These are phyloP conservation scores for Pocillopora damicornis DNA, from an alignment of 64 coral and sea anemone genomes.

Conservation along the genomic window DNA sequence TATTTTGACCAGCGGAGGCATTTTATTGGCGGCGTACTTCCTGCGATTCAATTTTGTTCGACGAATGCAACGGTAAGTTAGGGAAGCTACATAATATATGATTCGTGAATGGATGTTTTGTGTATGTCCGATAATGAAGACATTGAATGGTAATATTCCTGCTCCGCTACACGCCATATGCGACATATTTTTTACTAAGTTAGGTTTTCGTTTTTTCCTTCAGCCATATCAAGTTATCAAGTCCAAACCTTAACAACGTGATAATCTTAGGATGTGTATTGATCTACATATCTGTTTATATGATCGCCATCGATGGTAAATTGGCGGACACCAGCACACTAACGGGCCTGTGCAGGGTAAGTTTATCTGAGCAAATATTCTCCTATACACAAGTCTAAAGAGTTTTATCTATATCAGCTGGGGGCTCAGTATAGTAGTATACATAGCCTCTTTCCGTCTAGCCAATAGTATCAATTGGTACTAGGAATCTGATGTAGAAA, in stretches of 20 bases:
- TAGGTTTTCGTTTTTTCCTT: neutral
- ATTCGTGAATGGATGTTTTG: too few species aligned
- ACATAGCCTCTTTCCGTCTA: too few species aligned
- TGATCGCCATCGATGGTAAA: slow-evolving; percentile 36
- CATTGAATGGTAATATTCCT: too few species aligned
- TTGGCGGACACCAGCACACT: neutral
- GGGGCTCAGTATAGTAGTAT: too few species aligned
- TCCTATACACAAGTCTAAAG: neutral
- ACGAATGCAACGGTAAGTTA: slow-evolving; percentile 6
- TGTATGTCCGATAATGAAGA: too few species aligned
- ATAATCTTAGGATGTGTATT: slow-evolving; percentile 42
- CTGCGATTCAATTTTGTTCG: slow-evolving; percentile 3
- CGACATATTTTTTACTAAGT: neutral
- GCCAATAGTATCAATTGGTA: too few species aligned
- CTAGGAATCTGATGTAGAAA: too few species aligned
- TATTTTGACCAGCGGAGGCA: slow-evolving; percentile 19
- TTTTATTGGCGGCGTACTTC: slow-evolving; percentile 11
- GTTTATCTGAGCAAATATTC: neutral
- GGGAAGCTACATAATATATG: neutral
- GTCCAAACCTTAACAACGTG: slow-evolving; percentile 16
- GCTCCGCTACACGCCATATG: neutral
- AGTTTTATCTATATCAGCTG: too few species aligned
- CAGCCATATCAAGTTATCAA: slow-evolving; percentile 25
- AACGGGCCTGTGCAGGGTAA: slow-evolving; percentile 28
- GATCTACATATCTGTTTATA: slow-evolving; percentile 40